Conservation (phyloP, 2,797 vertebrate species). For the Balearica regulorum region DNA sequence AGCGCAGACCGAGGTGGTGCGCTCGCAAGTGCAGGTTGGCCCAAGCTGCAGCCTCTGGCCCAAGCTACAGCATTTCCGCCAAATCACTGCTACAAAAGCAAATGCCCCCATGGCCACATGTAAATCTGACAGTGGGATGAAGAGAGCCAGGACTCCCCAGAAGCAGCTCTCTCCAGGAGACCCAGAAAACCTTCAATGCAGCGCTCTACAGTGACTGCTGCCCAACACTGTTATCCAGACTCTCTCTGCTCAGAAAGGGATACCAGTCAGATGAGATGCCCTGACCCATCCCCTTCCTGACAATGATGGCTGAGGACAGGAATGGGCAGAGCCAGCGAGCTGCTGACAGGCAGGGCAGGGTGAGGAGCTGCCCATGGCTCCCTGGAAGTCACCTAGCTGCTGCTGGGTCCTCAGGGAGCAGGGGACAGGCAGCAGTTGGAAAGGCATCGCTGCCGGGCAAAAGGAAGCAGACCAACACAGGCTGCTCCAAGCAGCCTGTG, state of each 20-base stretch:
- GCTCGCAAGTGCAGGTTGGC: neutral
- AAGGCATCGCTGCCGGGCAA: rapidly evolving
- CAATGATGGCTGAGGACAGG: neutral
- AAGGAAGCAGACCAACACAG: neutral
- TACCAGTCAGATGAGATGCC: rapidly evolving
- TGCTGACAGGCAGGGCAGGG: neutral
- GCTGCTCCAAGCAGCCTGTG: neutral
- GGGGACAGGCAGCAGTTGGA: neutral
- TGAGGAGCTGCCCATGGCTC: neutral
- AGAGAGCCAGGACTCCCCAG: neutral
- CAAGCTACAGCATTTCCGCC: neutral
- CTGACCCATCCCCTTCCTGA: neutral
- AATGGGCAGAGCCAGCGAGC: neutral
- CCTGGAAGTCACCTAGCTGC: neutral
- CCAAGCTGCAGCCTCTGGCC: neutral
- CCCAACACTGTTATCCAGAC: neutral
- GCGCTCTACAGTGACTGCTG: neutral
- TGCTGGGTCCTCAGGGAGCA: neutral
- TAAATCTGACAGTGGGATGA: neutral
- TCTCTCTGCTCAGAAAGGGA: neutral
- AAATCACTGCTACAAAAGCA: neutral
- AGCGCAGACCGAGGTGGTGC: neutral
- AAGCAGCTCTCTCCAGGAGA: neutral
- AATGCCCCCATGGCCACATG: rapidly evolving
- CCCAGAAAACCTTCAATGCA: neutral